Base-by-base conservation (phyloP, 1,140 invertebrate genomes). In the Dreissena polymorpha region DNA sequence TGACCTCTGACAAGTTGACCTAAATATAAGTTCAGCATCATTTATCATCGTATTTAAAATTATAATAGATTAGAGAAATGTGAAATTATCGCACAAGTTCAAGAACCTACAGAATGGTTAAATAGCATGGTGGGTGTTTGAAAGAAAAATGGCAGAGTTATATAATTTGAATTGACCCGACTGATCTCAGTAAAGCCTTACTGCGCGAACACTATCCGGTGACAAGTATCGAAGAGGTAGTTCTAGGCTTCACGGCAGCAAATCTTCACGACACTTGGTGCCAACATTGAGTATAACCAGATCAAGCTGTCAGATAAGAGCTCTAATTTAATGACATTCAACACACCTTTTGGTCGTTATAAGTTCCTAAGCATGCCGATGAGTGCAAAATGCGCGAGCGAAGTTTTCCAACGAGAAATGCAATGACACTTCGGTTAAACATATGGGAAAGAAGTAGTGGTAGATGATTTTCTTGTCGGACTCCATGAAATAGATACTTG, bases 91-190 rank as follows among this genome's bases (percentile, higher is more conserved):
- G 51, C 69, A 72, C 84, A 82, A 55, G 86, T 91, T n/a, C n/a
- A n/a, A n/a, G n/a, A n/a, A n/a, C n/a, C n/a, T n/a, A n/a, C n/a
- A n/a, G n/a, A 10, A 85, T 60, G 18, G n/a, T n/a, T n/a, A n/a
- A n/a, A n/a, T n/a, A n/a, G n/a, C 79, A 92, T 74, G 89, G 92
- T 0, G 87, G 93, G 23, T 91, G 93, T 18, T n/a, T n/a, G n/a
- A 86, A 90, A 72, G 94, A 94, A 85, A 49, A 91, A 93, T 88
- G 90, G 90, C 50, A 79, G 89, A 65, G 18, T 88, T n/a, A n/a
- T 21, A 51, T 74, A 72, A 74, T 87, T 1, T 89, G 87, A 67
- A 21, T 87, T 0, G 82, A 87, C 53, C 82, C 76, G 18, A 73
- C 74, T 18, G 63, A 85, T 6, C 68, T 88, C 53, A 89, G 87